phyloP scores from a whole-genome alignment of 2,888 invertebrate species.

The Drosophila borealis region DNA sequence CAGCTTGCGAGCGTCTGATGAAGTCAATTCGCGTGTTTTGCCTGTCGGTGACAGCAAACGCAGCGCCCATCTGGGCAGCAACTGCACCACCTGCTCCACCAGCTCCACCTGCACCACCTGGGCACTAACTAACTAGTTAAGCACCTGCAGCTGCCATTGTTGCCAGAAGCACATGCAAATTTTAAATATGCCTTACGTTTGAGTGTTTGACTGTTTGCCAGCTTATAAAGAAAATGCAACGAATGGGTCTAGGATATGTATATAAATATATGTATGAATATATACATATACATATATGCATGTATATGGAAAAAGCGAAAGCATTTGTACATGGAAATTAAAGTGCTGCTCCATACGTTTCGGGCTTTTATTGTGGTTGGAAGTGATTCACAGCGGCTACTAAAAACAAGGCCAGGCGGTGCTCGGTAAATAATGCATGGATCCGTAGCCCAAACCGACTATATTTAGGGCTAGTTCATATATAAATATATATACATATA shows the following conservation, averaged over 20 bases:
- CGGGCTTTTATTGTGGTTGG: conserved; percentile 21
- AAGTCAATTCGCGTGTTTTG: conserved; percentile 50
- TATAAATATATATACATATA: not conserved
- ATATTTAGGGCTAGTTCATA: conserved; percentile 27
- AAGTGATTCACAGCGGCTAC: conserved; percentile 51
- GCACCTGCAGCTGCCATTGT: conserved; percentile 61
- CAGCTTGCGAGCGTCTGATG: conserved; percentile 35
- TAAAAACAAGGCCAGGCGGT: conserved; percentile 51
- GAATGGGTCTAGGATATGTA: conserved; percentile 3
- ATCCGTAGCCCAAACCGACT: conserved; percentile 15
- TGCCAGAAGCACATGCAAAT: conserved; percentile 66
- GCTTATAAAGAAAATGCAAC: conserved; percentile 8
- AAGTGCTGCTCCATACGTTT: conserved; percentile 43
- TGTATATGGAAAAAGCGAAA: conserved; percentile 44
- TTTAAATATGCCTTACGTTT: conserved; percentile 74
- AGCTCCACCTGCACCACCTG: conserved; percentile 13
- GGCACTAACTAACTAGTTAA: conserved; percentile 73
- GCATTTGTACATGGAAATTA: conserved; percentile 63
- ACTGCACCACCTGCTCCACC: conserved; percentile 3
- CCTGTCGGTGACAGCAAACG: conserved; percentile 22
- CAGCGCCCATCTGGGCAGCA: conserved; percentile 5
- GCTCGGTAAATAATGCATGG: conserved; percentile 46
- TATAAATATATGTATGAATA: not conserved
- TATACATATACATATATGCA: not conserved
- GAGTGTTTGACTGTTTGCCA: conserved; percentile 53